These are phyloP conservation scores for Heliconius hermathena DNA, from an alignment of 1,140 invertebrate genomes.

Conservation along the genomic window DNA sequence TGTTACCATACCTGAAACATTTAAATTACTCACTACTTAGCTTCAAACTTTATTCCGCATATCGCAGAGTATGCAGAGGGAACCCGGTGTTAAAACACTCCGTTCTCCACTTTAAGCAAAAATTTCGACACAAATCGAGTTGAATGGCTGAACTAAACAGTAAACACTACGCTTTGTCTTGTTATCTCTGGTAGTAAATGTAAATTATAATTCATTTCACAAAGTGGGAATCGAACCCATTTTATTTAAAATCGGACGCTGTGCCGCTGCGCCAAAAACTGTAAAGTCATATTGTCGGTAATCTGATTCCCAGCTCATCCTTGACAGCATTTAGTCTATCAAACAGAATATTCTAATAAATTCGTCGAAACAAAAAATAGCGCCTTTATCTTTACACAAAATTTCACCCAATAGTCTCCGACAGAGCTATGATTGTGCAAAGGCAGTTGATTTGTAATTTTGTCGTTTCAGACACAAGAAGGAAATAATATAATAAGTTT, in stretches of 20 bases:
- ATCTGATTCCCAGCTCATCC: background rate
- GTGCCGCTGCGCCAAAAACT: background rate
- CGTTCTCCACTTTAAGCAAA: too few species aligned
- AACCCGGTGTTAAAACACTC: too few species aligned
- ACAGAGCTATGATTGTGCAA: slow-evolving; percentile 1
- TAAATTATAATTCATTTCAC: too few species aligned
- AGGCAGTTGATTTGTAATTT: background rate
- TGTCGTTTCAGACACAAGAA: background rate
- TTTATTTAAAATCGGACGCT: background rate
- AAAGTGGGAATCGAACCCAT: background rate
- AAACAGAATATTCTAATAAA: background rate
- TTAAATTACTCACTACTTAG: too few species aligned
- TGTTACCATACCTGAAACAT: too few species aligned
- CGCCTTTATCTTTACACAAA: background rate
- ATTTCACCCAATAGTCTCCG: background rate
- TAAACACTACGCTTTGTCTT: background rate
- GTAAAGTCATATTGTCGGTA: background rate
- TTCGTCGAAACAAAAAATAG: background rate
- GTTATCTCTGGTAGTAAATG: background rate
- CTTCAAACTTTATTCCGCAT: too few species aligned
- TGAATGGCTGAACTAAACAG: too few species aligned
- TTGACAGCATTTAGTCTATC: background rate
- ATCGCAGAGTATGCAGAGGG: too few species aligned
- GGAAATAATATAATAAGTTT: background rate
- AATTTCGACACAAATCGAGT: too few species aligned